Conservation (phyloP, 2,797 vertebrate species). For the Tadarida brasiliensis region DNA sequence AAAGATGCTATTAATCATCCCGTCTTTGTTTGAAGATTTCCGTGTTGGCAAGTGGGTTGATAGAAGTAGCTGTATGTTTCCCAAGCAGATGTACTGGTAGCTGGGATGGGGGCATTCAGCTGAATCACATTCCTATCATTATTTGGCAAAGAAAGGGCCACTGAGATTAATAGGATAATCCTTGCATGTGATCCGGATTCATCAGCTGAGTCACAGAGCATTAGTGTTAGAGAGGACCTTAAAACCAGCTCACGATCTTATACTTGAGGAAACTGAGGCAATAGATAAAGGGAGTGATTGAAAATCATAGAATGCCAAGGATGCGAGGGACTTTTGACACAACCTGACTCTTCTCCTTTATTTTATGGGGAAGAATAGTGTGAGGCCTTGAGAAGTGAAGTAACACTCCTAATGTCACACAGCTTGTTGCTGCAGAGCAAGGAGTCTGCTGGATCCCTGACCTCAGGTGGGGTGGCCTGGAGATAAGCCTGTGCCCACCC, state of each 20-base stretch:
- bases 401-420: not conserved
- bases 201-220: conserved; percentile 46
- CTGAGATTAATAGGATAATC: conserved; percentile 66
- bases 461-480: not conserved
- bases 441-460: not conserved
- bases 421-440: not conserved
- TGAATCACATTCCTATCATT: conserved; percentile 79
- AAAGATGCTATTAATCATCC: conserved; percentile 73
- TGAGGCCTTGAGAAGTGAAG: not conserved
- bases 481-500: not conserved
- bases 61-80: conserved; percentile 70
- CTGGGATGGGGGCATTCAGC: conserved; percentile 15
- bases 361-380: not conserved
- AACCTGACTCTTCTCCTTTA: not conserved
- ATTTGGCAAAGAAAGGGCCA: conserved; percentile 78
- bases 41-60: conserved; percentile 47
- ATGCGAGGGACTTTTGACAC: not conserved
- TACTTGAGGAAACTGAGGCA: not conserved
- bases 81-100: conserved; percentile 78
- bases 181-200: conserved; percentile 73
- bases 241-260: conserved; percentile 32
- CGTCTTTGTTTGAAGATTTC: conserved; percentile 78
- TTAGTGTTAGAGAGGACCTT: conserved; percentile 1
- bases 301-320: not conserved
- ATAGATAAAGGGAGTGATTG: not conserved